Conservation (phyloP, 2,888 invertebrate species). For the Lymantria dispar region DNA sequence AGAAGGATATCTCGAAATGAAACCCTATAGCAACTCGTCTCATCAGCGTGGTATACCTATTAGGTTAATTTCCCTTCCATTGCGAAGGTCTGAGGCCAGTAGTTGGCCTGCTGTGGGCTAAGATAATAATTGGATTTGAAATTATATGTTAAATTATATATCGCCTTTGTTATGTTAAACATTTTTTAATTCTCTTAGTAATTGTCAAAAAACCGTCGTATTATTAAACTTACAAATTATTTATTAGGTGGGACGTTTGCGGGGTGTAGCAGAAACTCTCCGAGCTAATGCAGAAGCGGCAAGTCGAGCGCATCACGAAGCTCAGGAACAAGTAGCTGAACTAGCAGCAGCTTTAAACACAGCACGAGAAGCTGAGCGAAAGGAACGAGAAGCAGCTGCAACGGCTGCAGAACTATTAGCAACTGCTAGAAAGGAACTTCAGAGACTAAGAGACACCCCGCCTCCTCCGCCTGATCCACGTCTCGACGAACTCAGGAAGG, state of each 20-base stretch:
- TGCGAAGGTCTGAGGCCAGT: no score
- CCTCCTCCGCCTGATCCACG: conserved; percentile 87
- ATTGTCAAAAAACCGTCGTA: neutral
- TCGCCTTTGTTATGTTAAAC: no score
- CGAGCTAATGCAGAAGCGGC: conserved; percentile 82
- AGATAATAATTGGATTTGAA: no score
- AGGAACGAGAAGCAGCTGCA: conserved; percentile 78
- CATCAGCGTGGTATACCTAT: no score
- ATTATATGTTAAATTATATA: no score
- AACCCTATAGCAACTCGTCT: no score
- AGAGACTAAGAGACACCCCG: conserved; percentile 84
- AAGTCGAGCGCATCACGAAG: conserved; percentile 76
- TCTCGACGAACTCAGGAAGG: conserved; percentile 88
- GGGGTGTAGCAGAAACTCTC: conserved; percentile 82
- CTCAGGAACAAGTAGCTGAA: conserved; percentile 74
- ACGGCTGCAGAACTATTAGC: conserved; percentile 83
- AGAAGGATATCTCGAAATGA: no score
- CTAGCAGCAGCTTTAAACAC: conserved; percentile 75
- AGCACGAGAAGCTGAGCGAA: conserved; percentile 70
- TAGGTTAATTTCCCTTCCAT: no score
- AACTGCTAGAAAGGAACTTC: conserved; percentile 86
- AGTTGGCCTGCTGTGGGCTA: no score
- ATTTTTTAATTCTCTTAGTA: no score
- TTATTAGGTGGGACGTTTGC: conserved; percentile 69
- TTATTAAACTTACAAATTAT: neutral